These are phyloP conservation scores for Leptobrachium ailaonicum DNA, from an alignment of 2,113 vertebrate species.

Conservation along the genomic window DNA sequence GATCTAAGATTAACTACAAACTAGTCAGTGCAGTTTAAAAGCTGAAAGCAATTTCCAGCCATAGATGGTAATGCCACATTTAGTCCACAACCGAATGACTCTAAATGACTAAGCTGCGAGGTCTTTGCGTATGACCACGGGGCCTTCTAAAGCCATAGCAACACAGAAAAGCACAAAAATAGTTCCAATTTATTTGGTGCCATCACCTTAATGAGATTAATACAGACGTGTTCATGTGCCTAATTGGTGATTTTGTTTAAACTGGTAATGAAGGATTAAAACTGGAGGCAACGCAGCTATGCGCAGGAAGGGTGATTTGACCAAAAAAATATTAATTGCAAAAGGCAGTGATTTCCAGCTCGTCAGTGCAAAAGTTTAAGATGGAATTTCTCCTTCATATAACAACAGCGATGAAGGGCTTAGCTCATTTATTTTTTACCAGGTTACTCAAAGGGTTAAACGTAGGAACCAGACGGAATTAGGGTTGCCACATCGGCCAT, in stretches of 20 bases:
- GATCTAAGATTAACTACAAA: constrained; percentile 88
- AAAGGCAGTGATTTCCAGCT: constrained; percentile 58
- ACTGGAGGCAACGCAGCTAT: constrained; percentile 76
- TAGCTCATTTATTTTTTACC: too few relatives aligned
- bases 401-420: neutral
- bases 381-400: constrained; percentile 28
- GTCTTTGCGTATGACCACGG: constrained; percentile 82
- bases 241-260: constrained; percentile 87
- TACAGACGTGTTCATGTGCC: constrained; percentile 80
- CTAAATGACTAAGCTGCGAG: constrained; percentile 81
- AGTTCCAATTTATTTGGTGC: constrained; percentile 85
- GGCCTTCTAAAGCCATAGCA: constrained; percentile 83
- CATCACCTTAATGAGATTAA: constrained; percentile 87
- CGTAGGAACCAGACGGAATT: too few relatives aligned
- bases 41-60: constrained; percentile 86
- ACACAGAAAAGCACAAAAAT: constrained; percentile 83
- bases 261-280: constrained; percentile 83
- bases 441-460: too few relatives aligned
- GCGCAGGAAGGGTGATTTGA: constrained; percentile 59
- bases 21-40: constrained; percentile 86
- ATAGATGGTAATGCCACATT: constrained; percentile 84
- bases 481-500: too few relatives aligned
- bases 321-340: constrained; percentile 70
- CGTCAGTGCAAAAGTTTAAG: constrained; percentile 55
- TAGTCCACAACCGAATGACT: constrained; percentile 83